Base-by-base conservation (phyloP, 2,797 vertebrate genomes). In the Spatula clypeata region DNA sequence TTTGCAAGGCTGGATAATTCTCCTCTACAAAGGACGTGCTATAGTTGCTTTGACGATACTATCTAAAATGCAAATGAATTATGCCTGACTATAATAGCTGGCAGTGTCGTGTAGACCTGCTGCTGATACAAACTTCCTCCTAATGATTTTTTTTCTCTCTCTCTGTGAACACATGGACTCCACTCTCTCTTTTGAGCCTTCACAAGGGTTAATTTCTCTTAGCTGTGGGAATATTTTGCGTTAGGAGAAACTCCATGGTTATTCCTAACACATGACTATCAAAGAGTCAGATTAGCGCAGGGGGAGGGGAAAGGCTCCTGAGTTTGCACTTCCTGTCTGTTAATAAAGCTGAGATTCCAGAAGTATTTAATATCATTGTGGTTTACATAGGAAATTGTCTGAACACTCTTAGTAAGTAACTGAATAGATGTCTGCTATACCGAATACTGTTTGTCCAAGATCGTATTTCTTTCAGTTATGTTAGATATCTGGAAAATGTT, bases 341-440 rank as follows among this genome's bases (percentile, higher is more conserved):
- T 98, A 96, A 98, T 97, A 97, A 98, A 98, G 96, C 96, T 96
- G 95, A 96, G 95, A 96, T 97, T 98, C 97, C 95, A 98, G 93
- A 97, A 97, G 94, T 97, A 97, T 98, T 98, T 98, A 97, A 98
- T 97, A 98, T 98, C 97, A 95, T 97, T 97, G 96, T 97, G 97
- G 93, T 93, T 97, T 98, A 97, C 85, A 93, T 98, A 98, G 97
- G 97, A 98, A 98, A 98, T 96, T 97, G 94, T 97, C 93, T 96
- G 94, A 97, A 93, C 96, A 97, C 86, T 97, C 95, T 97, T 96
- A 93, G 94, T 97, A 95, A 97, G 97, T 97, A 90, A 38, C 94
- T 95, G 90, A 96, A 95, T 97, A 95, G 94, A 97, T 27, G 34
- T 66, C 86, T 97, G 96, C 88, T 97, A 90, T 96, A 90, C 76